phyloP scores from a whole-genome alignment of 1,140 invertebrate genomes.

The Pomacea maculata region DNA sequence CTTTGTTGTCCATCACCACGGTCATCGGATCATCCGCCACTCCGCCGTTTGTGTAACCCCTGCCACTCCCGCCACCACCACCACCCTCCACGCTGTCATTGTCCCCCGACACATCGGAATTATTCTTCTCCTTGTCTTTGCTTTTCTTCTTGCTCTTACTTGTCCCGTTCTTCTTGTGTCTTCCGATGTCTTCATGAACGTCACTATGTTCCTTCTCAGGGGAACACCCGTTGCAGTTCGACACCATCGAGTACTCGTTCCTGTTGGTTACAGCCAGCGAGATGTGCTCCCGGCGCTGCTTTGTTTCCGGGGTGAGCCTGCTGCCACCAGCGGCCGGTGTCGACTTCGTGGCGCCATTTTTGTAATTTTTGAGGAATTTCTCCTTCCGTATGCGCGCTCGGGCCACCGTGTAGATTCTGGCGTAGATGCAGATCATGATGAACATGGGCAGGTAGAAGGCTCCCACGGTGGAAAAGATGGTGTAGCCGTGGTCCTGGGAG shows the following conservation, averaged over 20 bases:
- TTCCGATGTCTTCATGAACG: slow-evolving; percentile 11
- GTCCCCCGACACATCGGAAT: slow-evolving; percentile 16
- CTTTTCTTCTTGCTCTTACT: slow-evolving; percentile 14
- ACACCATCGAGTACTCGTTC: slow-evolving; percentile 36
- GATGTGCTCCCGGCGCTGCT: slow-evolving; percentile 23
- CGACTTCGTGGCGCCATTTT: slow-evolving; percentile 22
- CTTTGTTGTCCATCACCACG: background rate
- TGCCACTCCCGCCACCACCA: background rate
- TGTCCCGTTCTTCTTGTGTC: slow-evolving; percentile 2
- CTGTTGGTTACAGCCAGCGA: slow-evolving; percentile 26
- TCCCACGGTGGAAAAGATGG: slow-evolving; percentile 63
- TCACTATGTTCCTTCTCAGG: slow-evolving; percentile 15
- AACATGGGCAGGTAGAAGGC: slow-evolving; percentile 66
- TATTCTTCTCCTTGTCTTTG: background rate
- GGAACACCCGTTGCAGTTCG: slow-evolving; percentile 38
- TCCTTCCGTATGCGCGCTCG: slow-evolving; percentile 58
- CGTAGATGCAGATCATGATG: slow-evolving; percentile 64
- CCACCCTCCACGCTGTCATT: slow-evolving; percentile 8
- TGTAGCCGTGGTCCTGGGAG: slow-evolving; percentile 62
- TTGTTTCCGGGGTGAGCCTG: slow-evolving; percentile 15
- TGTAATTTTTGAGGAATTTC: slow-evolving; percentile 43
- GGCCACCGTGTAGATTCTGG: slow-evolving; percentile 61
- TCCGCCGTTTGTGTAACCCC: slow-evolving; percentile 17
- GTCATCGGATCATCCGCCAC: slow-evolving; percentile 16
- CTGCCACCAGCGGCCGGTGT: background rate